phyloP scores from a whole-genome alignment of 2,888 invertebrate species.

The Drosophila rubida region DNA sequence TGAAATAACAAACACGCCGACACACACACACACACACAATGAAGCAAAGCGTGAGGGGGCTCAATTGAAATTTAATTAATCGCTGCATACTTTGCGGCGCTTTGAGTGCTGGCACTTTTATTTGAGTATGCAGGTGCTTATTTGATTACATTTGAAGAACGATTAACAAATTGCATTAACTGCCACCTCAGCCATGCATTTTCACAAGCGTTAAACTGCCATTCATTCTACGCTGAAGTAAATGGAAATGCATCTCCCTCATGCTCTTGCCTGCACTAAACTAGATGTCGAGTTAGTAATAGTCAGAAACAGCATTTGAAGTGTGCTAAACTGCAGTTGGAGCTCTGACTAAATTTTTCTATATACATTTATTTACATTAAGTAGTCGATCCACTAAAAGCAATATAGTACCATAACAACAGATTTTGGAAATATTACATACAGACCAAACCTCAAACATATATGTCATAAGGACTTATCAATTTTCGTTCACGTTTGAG shows the following conservation, averaged over 20 bases:
- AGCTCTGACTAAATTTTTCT: too few species aligned
- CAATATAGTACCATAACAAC: too few species aligned
- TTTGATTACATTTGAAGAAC: conserved; percentile 3
- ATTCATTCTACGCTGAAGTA: not conserved
- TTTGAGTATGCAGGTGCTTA: conserved; percentile 2
- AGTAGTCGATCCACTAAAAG: too few species aligned
- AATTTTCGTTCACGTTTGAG: too few species aligned
- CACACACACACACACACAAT: conserved; percentile 22
- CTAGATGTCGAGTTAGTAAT: too few species aligned
- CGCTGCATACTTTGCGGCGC: conserved; percentile 51
- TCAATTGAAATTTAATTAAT: conserved; percentile 66
- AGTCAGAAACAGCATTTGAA: too few species aligned
- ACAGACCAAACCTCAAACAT: too few species aligned
- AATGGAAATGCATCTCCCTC: not conserved
- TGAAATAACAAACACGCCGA: conserved; percentile 35
- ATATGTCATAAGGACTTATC: too few species aligned
- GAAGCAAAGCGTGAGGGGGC: not conserved
- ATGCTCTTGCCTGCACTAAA: too few species aligned
- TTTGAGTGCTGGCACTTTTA: conserved; percentile 3
- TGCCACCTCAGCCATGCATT: not conserved
- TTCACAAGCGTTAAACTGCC: not conserved
- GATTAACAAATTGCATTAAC: not conserved
- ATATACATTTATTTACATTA: too few species aligned
- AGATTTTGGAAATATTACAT: too few species aligned
- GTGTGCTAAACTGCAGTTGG: too few species aligned